phyloP scores from a whole-genome alignment of 1,140 invertebrate genomes.

The Oedothorax gibbosus region DNA sequence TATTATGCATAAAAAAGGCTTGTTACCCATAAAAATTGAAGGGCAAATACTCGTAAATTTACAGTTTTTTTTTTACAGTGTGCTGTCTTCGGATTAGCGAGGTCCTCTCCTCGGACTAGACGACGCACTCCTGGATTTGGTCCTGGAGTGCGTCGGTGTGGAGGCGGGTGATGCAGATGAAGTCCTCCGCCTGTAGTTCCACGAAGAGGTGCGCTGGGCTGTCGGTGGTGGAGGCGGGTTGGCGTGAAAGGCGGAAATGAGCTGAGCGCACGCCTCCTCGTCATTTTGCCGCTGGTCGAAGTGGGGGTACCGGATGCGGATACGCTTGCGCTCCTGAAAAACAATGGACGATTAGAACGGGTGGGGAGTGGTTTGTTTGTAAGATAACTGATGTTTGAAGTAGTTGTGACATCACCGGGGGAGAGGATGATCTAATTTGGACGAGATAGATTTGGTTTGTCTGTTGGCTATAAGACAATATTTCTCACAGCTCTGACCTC shows the following conservation, averaged over 20 bases:
- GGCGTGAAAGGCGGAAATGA: slow-evolving; percentile 84
- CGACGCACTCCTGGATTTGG: slow-evolving; percentile 24
- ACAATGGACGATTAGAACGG: background rate
- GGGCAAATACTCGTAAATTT: too few species aligned
- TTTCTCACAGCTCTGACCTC: too few species aligned
- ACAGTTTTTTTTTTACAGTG: background rate
- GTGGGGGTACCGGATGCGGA: slow-evolving; percentile 86
- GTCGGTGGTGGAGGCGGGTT: background rate
- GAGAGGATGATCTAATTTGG: background rate
- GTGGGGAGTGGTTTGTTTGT: background rate
- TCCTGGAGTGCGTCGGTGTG: background rate
- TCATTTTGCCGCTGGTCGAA: slow-evolving; percentile 79
- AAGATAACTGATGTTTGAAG: background rate
- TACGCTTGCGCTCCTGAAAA: slow-evolving; percentile 80
- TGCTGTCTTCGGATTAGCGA: background rate
- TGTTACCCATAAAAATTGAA: background rate
- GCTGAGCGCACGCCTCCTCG: slow-evolving; percentile 79
- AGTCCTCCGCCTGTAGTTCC: background rate
- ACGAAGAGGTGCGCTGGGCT: background rate
- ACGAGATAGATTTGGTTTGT: background rate
- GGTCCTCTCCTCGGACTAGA: slow-evolving; percentile 18
- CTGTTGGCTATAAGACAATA: too few species aligned
- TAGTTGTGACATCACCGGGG: background rate
- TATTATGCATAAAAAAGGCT: background rate
- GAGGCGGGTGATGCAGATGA: slow-evolving; percentile 5